Conservation (phyloP, 2,797 vertebrate genomes). For the Cuculus canorus region DNA sequence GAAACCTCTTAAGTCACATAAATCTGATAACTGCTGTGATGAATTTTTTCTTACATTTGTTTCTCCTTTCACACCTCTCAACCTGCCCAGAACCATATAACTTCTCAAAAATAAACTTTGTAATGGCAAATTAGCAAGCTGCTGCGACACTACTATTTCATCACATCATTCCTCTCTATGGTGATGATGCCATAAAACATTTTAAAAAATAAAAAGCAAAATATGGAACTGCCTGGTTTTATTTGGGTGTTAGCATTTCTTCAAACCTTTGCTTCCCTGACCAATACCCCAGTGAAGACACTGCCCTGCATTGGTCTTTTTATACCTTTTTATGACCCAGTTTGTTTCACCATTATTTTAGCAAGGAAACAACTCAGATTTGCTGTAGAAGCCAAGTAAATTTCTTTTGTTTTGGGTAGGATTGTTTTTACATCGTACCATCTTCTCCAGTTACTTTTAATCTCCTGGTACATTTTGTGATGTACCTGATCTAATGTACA, state of each 20-base stretch:
- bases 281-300: not conserved
- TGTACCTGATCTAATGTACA: not conserved
- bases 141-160: not conserved
- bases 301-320: not conserved
- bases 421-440: not conserved
- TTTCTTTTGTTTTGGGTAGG: not conserved
- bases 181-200: not conserved
- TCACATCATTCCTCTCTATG: not conserved
- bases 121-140: not conserved
- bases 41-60: not conserved
- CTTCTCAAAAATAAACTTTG: not conserved
- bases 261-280: not conserved
- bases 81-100: not conserved
- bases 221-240: not conserved
- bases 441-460: not conserved
- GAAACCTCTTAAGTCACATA: not conserved
- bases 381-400: not conserved
- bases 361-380: not conserved
- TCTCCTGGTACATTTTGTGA: not conserved
- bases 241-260: not conserved
- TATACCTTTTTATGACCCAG: not conserved
- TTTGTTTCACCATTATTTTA: not conserved
- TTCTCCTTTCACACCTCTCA: slow-evolving; percentile 9
- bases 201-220: not conserved
- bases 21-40: not conserved